These are phyloP conservation scores for Gastracanthus pulcherrimus DNA, from an alignment of 2,888 invertebrate genomes.

Conservation along the genomic window DNA sequence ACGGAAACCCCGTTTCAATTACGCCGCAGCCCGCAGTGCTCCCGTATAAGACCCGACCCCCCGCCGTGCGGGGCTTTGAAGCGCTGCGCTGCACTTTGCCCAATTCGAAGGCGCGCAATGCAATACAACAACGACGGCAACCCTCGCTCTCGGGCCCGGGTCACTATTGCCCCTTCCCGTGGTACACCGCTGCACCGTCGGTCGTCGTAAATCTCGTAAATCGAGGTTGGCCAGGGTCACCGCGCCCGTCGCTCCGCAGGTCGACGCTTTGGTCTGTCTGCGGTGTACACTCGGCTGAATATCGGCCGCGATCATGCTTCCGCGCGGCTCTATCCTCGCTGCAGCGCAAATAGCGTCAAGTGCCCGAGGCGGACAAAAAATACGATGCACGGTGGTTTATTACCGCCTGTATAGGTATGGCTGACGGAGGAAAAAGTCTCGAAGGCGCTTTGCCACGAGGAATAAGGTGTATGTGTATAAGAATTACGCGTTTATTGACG, in stretches of 20 bases:
- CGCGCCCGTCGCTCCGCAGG: neutral
- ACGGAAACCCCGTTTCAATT: conserved; percentile 41
- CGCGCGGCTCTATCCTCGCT: neutral
- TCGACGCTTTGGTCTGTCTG: neutral
- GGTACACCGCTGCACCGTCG: conserved; percentile 44
- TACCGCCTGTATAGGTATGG: too few species aligned
- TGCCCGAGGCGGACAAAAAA: conserved; percentile 8
- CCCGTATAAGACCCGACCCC: conserved; percentile 61
- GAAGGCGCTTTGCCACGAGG: too few species aligned
- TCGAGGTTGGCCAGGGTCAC: conserved; percentile 44
- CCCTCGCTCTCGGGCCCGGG: neutral
- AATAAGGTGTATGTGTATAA: too few species aligned
- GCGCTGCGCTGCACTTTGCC: conserved; percentile 66
- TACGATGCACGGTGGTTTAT: conserved; percentile 28
- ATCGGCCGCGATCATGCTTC: conserved; percentile 20
- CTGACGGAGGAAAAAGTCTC: neutral
- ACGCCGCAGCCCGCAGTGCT: too few species aligned
- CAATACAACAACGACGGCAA: too few species aligned
- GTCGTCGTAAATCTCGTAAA: conserved; percentile 65
- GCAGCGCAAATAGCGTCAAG: neutral
- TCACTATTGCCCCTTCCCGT: conserved; percentile 8
- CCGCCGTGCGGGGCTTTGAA: neutral
- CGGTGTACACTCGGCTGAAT: neutral
- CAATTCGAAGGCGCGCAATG: conserved; percentile 61
- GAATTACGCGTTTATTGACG: conserved; percentile 13